phyloP scores from a whole-genome alignment of 2,113 vertebrate species.

The Zingel zingel region DNA sequence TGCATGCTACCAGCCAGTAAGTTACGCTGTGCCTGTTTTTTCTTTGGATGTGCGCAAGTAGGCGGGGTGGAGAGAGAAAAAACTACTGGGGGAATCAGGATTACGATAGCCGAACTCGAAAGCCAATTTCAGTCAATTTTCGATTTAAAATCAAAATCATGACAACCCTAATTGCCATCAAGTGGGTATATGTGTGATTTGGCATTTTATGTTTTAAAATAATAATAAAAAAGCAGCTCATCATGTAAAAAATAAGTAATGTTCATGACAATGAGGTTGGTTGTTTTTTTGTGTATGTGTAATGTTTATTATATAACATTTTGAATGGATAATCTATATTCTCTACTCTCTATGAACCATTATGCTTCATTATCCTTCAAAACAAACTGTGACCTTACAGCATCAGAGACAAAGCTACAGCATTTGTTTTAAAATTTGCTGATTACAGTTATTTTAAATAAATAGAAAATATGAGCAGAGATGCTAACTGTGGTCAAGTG shows the following conservation, averaged over 20 bases:
- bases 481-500: constrained; percentile 56
- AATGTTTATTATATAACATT: constrained; percentile 14
- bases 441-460: constrained; percentile 4
- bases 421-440: constrained; percentile 29
- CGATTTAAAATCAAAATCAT: too few species aligned
- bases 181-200: not conserved
- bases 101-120: too few species aligned
- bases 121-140: too few species aligned
- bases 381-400: constrained; percentile 24
- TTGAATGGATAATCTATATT: constrained; percentile 13
- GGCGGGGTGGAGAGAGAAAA: too few species aligned
- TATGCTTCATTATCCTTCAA: constrained; percentile 11
- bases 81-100: too few species aligned
- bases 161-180: not conserved
- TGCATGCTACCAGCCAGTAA: too few species aligned
- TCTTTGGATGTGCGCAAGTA: too few species aligned
- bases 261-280: not conserved
- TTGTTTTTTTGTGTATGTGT: not conserved
- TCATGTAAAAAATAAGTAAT: constrained; percentile 1
- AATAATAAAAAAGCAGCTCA: not conserved
- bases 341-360: not conserved
- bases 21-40: too few species aligned
- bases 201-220: not conserved
- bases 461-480: constrained; percentile 34
- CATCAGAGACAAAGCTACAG: not conserved